Percentiles rank a stretch among this genome's conserved stretches.
Evolutionary conservation across 1,140 invertebrate genomes (phyloP).

Genomic region (Leptonema lineaticorne): DNA sequence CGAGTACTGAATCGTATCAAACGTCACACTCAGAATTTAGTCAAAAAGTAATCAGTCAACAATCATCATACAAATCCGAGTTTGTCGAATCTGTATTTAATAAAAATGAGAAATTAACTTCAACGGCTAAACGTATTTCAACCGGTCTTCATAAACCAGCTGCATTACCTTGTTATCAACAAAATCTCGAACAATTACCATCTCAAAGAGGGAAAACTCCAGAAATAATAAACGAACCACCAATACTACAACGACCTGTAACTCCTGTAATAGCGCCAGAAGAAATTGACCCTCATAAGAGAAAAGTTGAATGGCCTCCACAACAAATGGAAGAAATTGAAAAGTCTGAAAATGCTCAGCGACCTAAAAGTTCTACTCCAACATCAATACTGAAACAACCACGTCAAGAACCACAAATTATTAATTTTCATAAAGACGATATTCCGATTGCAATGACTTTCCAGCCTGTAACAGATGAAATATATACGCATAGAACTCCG

Average conservation of each 20-base stretch:
- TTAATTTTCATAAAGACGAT: conserved; percentile 47
- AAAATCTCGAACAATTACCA: conserved; percentile 59
- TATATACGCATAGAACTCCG: conserved; percentile 49
- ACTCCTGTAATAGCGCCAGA: conserved; percentile 47
- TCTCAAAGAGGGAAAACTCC: conserved; percentile 57
- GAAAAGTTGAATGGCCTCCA: conserved; percentile 44
- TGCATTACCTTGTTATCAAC: conserved; percentile 62
- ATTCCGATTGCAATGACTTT: conserved; percentile 55
- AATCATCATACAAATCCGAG: conserved; percentile 45
- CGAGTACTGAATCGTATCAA: conserved; percentile 20
- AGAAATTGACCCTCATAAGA: conserved; percentile 40
- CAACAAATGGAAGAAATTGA: conserved; percentile 35
- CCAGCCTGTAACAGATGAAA: conserved; percentile 61
- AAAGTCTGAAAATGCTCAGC: conserved; percentile 21
- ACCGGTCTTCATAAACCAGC: conserved; percentile 60
- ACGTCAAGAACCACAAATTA: conserved; percentile 17
- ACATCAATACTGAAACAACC: conserved; percentile 14
- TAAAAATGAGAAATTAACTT: conserved; percentile 47
- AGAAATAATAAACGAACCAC: conserved; percentile 48
- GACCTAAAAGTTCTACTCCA: conserved; percentile 24
- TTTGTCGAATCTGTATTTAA: conserved; percentile 49
- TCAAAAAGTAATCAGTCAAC: conserved; percentile 16
- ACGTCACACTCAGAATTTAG: conserved; percentile 17
- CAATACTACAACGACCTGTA: conserved; percentile 47
- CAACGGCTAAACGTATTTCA: conserved; percentile 46